phyloP scores from a whole-genome alignment of 2,888 invertebrate species.

The Idaea biselata region DNA sequence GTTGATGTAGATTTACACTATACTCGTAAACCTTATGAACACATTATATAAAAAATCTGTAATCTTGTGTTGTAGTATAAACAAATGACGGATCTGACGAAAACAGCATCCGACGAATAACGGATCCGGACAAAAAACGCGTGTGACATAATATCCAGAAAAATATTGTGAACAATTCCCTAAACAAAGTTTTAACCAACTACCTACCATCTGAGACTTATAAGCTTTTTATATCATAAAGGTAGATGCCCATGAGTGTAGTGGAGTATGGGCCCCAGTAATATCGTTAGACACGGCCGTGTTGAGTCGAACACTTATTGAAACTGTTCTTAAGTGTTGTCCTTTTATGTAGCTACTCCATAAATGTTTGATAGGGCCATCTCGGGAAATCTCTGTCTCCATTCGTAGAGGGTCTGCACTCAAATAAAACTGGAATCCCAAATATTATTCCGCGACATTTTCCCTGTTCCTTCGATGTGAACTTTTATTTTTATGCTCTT shows the following conservation, averaged over 20 bases:
- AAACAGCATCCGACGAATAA: too few species aligned
- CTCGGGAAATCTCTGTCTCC: constrained; percentile 80
- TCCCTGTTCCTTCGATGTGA: constrained; percentile 76
- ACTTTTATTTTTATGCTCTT: constrained; percentile 80
- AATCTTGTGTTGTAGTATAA: too few species aligned
- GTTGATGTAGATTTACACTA: constrained; percentile 4
- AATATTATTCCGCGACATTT: constrained; percentile 79
- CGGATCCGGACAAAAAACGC: too few species aligned
- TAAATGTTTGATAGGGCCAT: constrained; percentile 81
- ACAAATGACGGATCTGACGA: too few species aligned
- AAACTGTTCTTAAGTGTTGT: constrained; percentile 78
- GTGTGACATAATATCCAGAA: neutral
- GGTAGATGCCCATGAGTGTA: constrained; percentile 23
- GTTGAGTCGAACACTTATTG: constrained; percentile 73
- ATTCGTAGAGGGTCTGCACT: constrained; percentile 77
- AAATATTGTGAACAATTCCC: constrained; percentile 1
- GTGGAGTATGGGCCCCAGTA: constrained; percentile 20
- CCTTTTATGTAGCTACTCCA: constrained; percentile 79
- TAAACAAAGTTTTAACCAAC: neutral
- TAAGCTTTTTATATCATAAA: constrained; percentile 10
- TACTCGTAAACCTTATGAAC: neutral
- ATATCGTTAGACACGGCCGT: constrained; percentile 48
- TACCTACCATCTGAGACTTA: neutral
- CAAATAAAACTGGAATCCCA: constrained; percentile 80
- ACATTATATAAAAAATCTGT: too few species aligned